Evolutionary conservation across 1,140 invertebrate genomes (phyloP).

Genomic region (Macrobrachium rosenbergii): DNA sequence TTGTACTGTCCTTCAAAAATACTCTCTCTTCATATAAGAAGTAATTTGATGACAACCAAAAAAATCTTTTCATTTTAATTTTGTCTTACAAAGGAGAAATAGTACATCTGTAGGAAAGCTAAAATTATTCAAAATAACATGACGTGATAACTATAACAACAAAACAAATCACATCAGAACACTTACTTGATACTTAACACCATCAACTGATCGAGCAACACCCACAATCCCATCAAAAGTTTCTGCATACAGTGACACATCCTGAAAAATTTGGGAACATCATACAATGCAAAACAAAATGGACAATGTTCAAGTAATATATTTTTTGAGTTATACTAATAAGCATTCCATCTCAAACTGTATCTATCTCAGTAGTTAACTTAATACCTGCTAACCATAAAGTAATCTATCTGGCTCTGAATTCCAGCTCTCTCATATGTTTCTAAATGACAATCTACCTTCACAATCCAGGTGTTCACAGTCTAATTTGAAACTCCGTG

Average conservation of each 20-base stretch:
- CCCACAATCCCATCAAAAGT: conserved; percentile 85
- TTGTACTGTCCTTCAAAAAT: no score
- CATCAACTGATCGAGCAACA: conserved; percentile 80
- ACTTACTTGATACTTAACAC: conserved; percentile 84
- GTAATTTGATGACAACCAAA: no score
- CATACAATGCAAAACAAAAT: conserved; percentile 70
- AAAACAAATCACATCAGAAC: conserved; percentile 18
- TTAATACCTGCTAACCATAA: no score
- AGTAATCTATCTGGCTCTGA: no score
- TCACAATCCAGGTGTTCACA: no score
- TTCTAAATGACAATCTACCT: no score
- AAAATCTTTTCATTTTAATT: no score
- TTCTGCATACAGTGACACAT: conserved; percentile 85
- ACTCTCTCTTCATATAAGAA: no score
- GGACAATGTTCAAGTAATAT: no score
- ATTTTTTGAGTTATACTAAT: conserved; percentile 66
- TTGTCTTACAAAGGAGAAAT: no score
- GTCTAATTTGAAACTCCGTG: no score
- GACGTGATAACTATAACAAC: background rate
- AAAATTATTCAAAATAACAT: background rate
- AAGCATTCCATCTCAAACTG: background rate
- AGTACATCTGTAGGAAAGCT: background rate
- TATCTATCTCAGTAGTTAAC: background rate
- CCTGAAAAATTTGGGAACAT: conserved; percentile 68
- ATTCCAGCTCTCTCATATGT: no score